These are phyloP conservation scores for Chelon auratus DNA, from an alignment of 2,797 vertebrate genomes.

Conservation along the genomic window DNA sequence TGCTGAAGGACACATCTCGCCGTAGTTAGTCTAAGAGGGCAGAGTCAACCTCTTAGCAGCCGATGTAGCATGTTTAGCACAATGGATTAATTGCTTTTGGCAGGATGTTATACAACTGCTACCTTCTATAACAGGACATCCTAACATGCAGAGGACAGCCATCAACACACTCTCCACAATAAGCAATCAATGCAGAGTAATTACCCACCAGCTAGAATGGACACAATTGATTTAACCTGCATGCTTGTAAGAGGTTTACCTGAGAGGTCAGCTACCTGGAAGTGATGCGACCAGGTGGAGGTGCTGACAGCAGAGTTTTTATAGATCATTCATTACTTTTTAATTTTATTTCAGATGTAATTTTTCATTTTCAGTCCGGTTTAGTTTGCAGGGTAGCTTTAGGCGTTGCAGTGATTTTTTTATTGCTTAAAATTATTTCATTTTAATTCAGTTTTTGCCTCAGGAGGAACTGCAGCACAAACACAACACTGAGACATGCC, in stretches of 20 bases:
- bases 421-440: too few relatives aligned
- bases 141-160: conserved; percentile 22
- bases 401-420: too few relatives aligned
- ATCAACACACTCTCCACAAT: conserved; percentile 38
- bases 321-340: too few relatives aligned
- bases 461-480: too few relatives aligned
- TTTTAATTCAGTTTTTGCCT: too few relatives aligned
- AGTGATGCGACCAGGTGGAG: background rate
- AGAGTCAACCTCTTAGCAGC: background rate
- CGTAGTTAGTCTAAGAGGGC: conserved; percentile 7
- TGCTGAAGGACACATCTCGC: background rate
- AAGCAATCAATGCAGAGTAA: conserved; percentile 49
- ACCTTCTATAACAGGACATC: conserved; percentile 24
- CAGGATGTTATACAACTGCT: conserved; percentile 41
- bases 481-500: too few relatives aligned
- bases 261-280: conserved; percentile 33
- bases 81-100: conserved; percentile 38
- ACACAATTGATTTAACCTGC: conserved; percentile 58
- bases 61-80: conserved; percentile 14
- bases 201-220: conserved; percentile 44
- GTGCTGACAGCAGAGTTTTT: background rate
- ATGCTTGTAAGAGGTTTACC: conserved; percentile 34
- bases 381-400: too few relatives aligned
- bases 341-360: too few relatives aligned
- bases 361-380: too few relatives aligned